These are phyloP conservation scores for Camponotus floridanus DNA, from an alignment of 1,140 invertebrate species.

Conservation along the genomic window DNA sequence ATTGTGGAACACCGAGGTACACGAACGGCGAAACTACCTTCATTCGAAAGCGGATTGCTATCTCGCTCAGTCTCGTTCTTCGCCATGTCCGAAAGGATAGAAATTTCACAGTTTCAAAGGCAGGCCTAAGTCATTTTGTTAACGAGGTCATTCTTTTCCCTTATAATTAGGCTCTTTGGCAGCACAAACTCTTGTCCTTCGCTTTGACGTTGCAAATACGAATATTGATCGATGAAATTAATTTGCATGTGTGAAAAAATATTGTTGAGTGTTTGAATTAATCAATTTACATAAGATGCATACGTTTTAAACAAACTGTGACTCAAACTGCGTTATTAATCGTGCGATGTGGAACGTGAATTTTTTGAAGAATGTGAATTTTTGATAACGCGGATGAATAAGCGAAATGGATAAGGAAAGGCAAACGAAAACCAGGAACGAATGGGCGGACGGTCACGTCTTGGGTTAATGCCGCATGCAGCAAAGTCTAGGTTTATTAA, in stretches of 20 bases:
- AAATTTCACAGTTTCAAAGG: constrained; percentile 67
- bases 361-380: constrained; percentile 47
- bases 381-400: constrained; percentile 32
- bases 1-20: constrained; percentile 66
- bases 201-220: constrained; percentile 7
- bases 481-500: constrained; percentile 78
- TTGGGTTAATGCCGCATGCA: constrained; percentile 79
- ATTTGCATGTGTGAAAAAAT: background rate
- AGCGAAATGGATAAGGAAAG: constrained; percentile 50
- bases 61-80: constrained; percentile 17
- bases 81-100: constrained; percentile 63
- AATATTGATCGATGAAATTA: background rate
- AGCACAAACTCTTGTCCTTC: background rate
- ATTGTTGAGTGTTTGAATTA: background rate
- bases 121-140: constrained; percentile 71
- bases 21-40: constrained; percentile 49
- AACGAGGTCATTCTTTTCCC: constrained; percentile 71
- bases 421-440: constrained; percentile 70
- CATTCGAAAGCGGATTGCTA: constrained; percentile 49
- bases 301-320: background rate
- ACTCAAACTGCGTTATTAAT: background rate
- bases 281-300: background rate
- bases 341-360: background rate
- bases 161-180: constrained; percentile 58
- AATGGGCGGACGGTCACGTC: constrained; percentile 75